Conservation (phyloP, 2,113 vertebrate species). For the Turnix velox region DNA sequence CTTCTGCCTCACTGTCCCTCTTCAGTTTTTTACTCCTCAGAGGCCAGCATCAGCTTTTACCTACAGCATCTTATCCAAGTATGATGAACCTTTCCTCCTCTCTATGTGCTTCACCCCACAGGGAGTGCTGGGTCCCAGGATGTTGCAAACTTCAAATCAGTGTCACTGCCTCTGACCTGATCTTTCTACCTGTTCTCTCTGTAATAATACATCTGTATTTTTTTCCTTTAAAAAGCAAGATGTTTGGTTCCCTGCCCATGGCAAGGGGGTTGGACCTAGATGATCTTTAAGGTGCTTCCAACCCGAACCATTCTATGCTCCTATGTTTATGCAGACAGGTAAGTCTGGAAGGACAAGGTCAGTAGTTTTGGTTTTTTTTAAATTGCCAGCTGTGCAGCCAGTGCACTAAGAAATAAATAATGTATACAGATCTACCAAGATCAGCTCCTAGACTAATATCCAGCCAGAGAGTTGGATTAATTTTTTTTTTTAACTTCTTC, state of each 20-base stretch:
- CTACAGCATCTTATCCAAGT: not conserved
- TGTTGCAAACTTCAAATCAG: too few relatives aligned
- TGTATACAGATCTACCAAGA: too few relatives aligned
- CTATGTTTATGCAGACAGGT: not conserved
- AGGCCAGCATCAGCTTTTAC: not conserved
- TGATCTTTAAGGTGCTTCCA: too few relatives aligned
- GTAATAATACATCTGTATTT: fast-evolving
- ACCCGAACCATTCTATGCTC: too few relatives aligned
- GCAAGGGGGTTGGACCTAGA: too few relatives aligned
- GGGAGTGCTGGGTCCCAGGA: not conserved
- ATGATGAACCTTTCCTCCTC: not conserved
- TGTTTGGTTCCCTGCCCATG: too few relatives aligned
- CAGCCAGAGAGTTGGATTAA: not conserved
- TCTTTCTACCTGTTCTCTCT: not conserved
- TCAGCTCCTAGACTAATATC: not conserved
- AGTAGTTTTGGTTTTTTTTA: fast-evolving
- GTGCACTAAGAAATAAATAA: not conserved
- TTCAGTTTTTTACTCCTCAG: not conserved
- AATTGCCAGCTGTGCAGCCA: not conserved
- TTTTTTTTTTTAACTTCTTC: not conserved
- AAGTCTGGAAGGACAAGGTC: fast-evolving
- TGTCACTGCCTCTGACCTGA: not conserved
- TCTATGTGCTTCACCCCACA: fast-evolving
- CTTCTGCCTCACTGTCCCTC: not conserved
- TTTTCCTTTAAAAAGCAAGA: not conserved